A percentile compares a stretch with the other conserved stretches of the same genome.
phyloP scores from a whole-genome alignment of 2,888 invertebrate species.

The Cylindroiulus punctatus region DNA sequence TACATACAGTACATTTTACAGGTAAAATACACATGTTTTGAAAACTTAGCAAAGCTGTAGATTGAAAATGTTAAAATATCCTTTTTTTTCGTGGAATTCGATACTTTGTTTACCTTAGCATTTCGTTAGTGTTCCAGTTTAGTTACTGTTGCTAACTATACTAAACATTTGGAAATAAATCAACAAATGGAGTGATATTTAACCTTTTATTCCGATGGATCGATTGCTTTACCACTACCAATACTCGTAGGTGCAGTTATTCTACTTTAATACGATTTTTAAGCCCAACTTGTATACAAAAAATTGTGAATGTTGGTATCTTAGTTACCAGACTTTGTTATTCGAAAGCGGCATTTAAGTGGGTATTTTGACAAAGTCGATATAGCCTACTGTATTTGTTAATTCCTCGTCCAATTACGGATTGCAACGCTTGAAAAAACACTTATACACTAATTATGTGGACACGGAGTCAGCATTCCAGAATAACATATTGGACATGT shows the following conservation, averaged over 20 bases:
- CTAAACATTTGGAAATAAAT: not conserved
- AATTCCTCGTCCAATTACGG: not conserved
- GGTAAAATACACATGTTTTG: too few species aligned
- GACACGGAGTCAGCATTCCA: too few species aligned
- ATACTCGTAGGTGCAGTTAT: not conserved
- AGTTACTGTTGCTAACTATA: conserved; percentile 39
- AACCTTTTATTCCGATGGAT: conserved; percentile 13
- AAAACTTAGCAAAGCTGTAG: not conserved
- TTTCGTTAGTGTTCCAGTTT: not conserved
- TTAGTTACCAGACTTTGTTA: conserved; percentile 19
- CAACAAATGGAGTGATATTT: conserved; percentile 1
- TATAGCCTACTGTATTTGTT: not conserved
- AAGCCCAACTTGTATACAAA: not conserved
- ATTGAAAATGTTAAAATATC: not conserved
- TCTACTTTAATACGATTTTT: not conserved
- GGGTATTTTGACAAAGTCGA: not conserved
- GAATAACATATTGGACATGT: too few species aligned
- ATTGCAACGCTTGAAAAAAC: not conserved
- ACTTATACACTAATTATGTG: not conserved
- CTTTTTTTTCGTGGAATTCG: not conserved
- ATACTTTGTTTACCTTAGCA: not conserved
- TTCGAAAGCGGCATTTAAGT: not conserved
- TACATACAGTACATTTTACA: too few species aligned
- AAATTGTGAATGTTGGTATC: not conserved
- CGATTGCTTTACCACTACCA: not conserved